These are phyloP conservation scores for Spinus olivaceus DNA, from an alignment of 2,797 vertebrate species.

Conservation along the genomic window DNA sequence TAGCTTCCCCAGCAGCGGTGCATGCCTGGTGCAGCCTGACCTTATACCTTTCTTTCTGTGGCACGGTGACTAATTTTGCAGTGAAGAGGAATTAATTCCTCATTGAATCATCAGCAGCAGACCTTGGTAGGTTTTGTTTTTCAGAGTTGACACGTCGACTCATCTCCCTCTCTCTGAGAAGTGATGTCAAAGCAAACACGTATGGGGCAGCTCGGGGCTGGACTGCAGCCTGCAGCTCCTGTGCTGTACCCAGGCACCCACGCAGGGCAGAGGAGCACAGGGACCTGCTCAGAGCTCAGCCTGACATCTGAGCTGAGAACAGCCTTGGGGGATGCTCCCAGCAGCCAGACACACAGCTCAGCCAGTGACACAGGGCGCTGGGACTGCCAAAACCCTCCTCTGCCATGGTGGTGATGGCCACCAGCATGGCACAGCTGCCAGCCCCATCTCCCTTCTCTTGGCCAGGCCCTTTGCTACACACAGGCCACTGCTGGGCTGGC, in stretches of 20 bases:
- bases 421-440: background rate
- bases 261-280: background rate
- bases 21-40: background rate
- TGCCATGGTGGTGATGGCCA: background rate
- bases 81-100: slow-evolving; percentile 31
- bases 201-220: background rate
- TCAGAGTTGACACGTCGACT: rapidly evolving
- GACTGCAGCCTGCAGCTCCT: background rate
- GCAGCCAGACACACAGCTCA: background rate
- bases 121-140: slow-evolving; percentile 29
- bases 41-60: background rate
- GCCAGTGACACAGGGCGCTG: rapidly evolving
- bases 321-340: background rate
- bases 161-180: slow-evolving; percentile 33
- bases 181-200: background rate
- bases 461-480: background rate
- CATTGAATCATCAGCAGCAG: slow-evolving; percentile 30
- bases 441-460: background rate
- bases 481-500: background rate
- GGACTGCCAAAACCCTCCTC: rapidly evolving
- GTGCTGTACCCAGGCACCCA: background rate
- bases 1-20: background rate
- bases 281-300: background rate
- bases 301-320: background rate
- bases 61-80: slow-evolving; percentile 28